A percentile compares a stretch with the other conserved stretches of the same genome.
Evolutionary conservation across 1,140 invertebrate species (phyloP).

Genomic region (Calosoma granatense): DNA sequence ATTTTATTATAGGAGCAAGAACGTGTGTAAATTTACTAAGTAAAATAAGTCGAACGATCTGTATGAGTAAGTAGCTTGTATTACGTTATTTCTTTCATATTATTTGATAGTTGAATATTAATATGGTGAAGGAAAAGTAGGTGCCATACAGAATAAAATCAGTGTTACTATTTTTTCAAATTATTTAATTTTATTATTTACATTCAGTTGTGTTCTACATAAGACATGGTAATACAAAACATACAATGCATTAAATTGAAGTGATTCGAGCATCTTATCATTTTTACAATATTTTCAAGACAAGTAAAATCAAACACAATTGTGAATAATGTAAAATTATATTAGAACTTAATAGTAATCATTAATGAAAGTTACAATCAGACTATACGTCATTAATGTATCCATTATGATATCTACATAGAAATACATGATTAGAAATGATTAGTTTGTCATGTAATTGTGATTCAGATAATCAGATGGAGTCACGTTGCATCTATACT

Average conservation of each 20-base stretch:
- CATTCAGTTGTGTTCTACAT: slow-evolving; percentile 6
- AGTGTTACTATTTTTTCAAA: no score
- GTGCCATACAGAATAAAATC: no score
- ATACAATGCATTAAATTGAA: neutral
- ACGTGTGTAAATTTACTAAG: no score
- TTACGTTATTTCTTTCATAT: no score
- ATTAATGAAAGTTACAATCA: neutral
- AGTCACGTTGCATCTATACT: neutral
- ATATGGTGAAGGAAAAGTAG: no score
- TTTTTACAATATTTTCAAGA: neutral
- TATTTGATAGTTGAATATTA: no score
- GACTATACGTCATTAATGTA: neutral
- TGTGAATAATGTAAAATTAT: neutral
- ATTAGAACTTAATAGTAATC: neutral
- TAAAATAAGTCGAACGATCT: no score
- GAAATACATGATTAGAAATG: neutral
- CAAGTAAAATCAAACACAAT: neutral
- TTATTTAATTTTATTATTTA: slow-evolving; percentile 4
- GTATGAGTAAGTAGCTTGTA: no score
- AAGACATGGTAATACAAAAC: slow-evolving; percentile 7
- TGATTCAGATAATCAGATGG: neutral
- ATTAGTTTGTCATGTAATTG: neutral
- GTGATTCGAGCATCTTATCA: neutral
- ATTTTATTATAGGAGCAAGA: no score
- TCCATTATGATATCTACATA: neutral